Base-by-base conservation (phyloP, 2,888 invertebrate genomes). In the Chouioia cunea region DNA sequence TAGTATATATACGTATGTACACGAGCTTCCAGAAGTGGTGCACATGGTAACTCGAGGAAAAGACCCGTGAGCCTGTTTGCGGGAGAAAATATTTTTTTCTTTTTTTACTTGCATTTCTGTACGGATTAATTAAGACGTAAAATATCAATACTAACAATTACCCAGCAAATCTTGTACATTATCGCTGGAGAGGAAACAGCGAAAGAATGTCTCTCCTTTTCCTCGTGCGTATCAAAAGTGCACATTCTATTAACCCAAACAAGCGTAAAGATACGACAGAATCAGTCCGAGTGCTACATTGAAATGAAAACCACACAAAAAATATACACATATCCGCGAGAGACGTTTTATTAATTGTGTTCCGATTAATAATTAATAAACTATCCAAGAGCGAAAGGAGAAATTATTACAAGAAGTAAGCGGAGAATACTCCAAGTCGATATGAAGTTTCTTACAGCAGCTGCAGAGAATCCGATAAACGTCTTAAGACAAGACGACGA, bases 341-440 rank as follows among this genome's bases (percentile, higher is more conserved):
- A 43, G 43, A 6, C 10, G 15, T 18, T 12, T 60, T 52, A 62
- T 65, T 71, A 62, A 65, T 71, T 66, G 46, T 52, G 14, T 23
- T 6, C 15, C 50, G 60, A 59, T 65, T 56, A 50, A 54, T 43
- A 67, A 67, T 67, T 63, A 71, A 71, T 64, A 56, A 71, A 63
- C 66, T 23, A 54, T n/a, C 22, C 18, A 58, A 44, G 56, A 22
- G 22, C 8, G 56, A 54, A 23, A 18, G 43, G 52, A 52, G 36
- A 50, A 60, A 20, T 23, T 23, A 54, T 27, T 46, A 54, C 1
- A 54, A 16, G 14, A 46, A 54, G 27, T 4, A 54, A 47, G 47
- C 8, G 1, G 18, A 16, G n/a, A n/a, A 65, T 52, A 44, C 44
- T n/a, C 53, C n/a, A 36, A 12, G 14, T 12, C 52, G 36, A 27